Evolutionary conservation across 2,797 vertebrate genomes (phyloP).

Genomic region (Pseudochaenichthys georgianus): DNA sequence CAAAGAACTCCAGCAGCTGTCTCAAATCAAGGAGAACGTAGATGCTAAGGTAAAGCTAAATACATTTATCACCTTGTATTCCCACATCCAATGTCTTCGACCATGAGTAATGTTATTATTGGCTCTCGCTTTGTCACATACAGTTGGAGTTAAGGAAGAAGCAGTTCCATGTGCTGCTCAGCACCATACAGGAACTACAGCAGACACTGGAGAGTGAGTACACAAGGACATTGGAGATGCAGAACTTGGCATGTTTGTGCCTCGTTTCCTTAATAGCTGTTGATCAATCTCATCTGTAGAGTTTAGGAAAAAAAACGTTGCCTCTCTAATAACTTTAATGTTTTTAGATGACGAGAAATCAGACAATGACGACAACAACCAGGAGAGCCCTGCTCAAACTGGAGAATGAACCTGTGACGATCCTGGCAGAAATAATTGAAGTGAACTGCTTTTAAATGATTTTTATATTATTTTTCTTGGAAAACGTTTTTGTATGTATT

Average conservation of each 20-base stretch:
- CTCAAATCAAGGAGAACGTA: conserved; percentile 95
- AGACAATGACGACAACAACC: conserved; percentile 91
- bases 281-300: background rate
- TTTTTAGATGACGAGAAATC: conserved; percentile 94
- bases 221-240: background rate
- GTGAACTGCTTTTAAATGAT: conserved; percentile 30
- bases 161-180: conserved; percentile 97
- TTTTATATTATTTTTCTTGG: conserved; percentile 16
- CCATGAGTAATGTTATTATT: background rate
- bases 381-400: conserved; percentile 87
- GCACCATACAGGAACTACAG: conserved; percentile 98
- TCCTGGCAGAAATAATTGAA: background rate
- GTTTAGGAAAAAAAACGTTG: background rate
- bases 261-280: background rate
- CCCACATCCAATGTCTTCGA: background rate
- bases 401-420: conserved; percentile 82
- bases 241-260: background rate
- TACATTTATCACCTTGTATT: background rate
- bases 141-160: conserved; percentile 97
- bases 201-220: conserved; percentile 98
- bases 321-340: background rate
- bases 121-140: background rate
- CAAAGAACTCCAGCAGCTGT: conserved; percentile 96
- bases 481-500: conserved; percentile 65
- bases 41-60: conserved; percentile 92